Evolutionary conservation across 1,140 invertebrate species (phyloP).

Genomic region (Pteromalus puparum): DNA sequence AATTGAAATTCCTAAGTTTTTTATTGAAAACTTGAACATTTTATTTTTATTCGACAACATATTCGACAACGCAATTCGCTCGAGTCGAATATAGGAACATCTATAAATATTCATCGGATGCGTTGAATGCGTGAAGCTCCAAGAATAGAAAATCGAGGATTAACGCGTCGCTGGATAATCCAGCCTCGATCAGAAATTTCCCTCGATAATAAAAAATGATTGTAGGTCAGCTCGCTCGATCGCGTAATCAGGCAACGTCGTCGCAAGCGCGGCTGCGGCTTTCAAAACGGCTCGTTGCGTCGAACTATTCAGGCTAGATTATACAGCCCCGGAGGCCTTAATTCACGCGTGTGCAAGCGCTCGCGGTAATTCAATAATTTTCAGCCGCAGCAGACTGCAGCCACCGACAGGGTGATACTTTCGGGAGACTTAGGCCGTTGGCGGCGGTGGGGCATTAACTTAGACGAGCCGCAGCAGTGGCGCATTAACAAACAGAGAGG

Average conservation of each 20-base stretch:
- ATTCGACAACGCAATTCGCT: no score
- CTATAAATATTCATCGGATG: no score
- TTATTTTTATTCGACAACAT: no score
- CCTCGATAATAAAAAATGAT: not conserved
- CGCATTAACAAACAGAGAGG: constrained; percentile 46
- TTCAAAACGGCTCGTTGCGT: not conserved
- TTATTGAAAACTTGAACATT: no score
- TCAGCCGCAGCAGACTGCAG: not conserved
- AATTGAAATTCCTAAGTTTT: no score
- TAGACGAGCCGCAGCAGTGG: constrained; percentile 2
- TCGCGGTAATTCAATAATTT: constrained; percentile 42
- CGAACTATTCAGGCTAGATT: not conserved
- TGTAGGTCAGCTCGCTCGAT: not conserved
- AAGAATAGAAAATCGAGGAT: no score
- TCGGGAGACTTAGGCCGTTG: constrained; percentile 7
- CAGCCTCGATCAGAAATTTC: no score
- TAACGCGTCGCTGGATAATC: no score
- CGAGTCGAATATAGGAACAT: no score
- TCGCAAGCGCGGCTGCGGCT: not conserved
- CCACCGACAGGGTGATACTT: not conserved
- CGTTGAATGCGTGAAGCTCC: no score
- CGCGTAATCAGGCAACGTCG: not conserved
- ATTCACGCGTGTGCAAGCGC: constrained; percentile 11
- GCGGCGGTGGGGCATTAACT: constrained; percentile 20
- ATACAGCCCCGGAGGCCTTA: not conserved